These are phyloP conservation scores for Verasper variegatus DNA, from an alignment of 2,113 vertebrate species.

Conservation along the genomic window DNA sequence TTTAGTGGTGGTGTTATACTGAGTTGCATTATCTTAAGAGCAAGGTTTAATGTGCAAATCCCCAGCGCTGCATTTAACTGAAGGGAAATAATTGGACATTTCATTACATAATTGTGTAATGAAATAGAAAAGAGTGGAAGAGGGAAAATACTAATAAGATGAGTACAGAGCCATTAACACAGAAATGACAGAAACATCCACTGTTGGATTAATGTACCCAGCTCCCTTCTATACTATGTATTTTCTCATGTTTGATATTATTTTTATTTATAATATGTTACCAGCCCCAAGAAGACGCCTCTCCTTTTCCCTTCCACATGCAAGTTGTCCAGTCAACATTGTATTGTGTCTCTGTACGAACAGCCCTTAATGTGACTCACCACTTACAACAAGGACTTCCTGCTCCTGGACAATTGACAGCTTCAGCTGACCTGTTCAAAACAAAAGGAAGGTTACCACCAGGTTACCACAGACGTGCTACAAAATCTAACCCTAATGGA, in stretches of 20 bases:
- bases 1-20: not conserved
- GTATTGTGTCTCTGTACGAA: not conserved
- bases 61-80: not conserved
- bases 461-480: not conserved
- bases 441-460: not conserved
- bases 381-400: constrained; percentile 67
- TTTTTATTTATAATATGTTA: not conserved
- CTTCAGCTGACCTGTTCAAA: constrained; percentile 75
- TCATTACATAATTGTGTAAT: not conserved
- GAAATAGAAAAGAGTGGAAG: not conserved
- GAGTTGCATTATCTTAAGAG: not conserved
- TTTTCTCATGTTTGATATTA: not conserved
- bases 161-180: constrained; percentile 16
- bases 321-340: not conserved
- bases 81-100: not conserved
- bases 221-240: not conserved
- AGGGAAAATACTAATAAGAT: not conserved
- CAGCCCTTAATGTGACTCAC: constrained; percentile 61
- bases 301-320: not conserved
- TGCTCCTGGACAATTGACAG: constrained; percentile 70
- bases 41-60: not conserved
- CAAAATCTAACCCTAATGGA: not conserved
- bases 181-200: constrained; percentile 2
- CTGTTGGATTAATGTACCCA: constrained; percentile 32
- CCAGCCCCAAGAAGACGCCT: not conserved